These are phyloP conservation scores for Trematocara unimaculatum DNA, from an alignment of 2,113 vertebrate genomes.

Conservation along the genomic window DNA sequence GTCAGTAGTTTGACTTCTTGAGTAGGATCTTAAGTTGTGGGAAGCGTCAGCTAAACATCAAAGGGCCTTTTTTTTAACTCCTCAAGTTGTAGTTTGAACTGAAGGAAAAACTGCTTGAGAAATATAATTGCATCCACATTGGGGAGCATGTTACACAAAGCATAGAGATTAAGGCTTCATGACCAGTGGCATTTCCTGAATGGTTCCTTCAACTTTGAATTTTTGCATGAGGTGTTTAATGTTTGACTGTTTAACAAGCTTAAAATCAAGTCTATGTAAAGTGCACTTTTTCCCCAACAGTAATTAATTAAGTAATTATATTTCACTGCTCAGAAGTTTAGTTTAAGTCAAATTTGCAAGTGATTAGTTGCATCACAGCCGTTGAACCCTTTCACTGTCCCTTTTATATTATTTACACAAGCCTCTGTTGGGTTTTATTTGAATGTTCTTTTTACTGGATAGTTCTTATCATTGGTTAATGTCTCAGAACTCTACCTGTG, in stretches of 20 bases:
- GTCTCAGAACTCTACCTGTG: background rate
- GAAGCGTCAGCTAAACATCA: background rate
- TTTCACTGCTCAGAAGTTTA: background rate
- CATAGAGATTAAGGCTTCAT: background rate
- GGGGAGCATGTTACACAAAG: background rate
- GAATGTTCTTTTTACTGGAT: background rate
- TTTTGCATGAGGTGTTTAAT: background rate
- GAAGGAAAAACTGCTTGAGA: background rate
- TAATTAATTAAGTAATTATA: background rate
- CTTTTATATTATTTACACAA: background rate
- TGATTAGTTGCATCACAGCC: background rate
- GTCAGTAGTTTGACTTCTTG: background rate
- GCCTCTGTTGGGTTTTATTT: background rate
- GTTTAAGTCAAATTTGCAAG: background rate
- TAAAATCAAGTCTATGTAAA: background rate
- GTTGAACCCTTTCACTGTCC: background rate
- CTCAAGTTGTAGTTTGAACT: background rate
- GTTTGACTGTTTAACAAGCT: background rate
- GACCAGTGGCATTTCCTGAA: background rate
- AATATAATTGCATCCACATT: background rate
- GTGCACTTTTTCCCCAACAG: accelerated
- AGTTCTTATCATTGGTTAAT: background rate
- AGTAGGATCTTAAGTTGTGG: background rate
- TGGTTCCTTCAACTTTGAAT: background rate
- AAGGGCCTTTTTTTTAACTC: background rate